Base-by-base conservation (phyloP, 2,888 invertebrate species). In the Philereme transversata region DNA sequence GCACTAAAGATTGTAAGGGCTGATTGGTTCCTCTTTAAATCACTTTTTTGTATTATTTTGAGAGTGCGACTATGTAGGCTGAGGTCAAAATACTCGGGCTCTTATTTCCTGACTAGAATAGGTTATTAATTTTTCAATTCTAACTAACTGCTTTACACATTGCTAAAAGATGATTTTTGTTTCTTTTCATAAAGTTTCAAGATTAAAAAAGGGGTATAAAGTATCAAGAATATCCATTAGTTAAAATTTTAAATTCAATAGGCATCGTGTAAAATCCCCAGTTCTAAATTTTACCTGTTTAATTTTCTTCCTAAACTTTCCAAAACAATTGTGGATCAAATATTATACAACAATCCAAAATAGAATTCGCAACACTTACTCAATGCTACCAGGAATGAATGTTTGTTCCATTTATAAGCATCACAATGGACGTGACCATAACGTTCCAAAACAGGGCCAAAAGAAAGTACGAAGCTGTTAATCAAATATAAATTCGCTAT, bases 381-480 rank as follows among this genome's bases (percentile, higher is more conserved):
- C 61, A 46, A 50, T 53, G 36, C 53, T 46, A 53, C 35, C 36
- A 46, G 49, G 48, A 43, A 53, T 11, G n/a, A 60, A 44, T 4
- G 9, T 33, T 49, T 54, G 49, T 55, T 35, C 41, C n/a, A 35
- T 11, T 45, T 11, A 57, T 60, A 57, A 54, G 48, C 57, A 57
- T 54, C 51, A 44, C n/a, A 60, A 57, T 60, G 56, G 59, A 44
- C 46, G 51, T 56, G 57, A 58, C 48, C 53, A 58, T 51, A 43
- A n/a, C 34, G 49, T 45, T 35, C 50, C 72, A 72, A 68, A 75
- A 70, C 11, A 22, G 75, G 22, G 72, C 59, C 70, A 65, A 73
- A 77, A 74, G 80, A 79, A 79, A 80, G 79, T 76, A 71, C 64
- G 48, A 57, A 64, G 57, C 51, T 22, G 62, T 58, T 64, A 68